Evolutionary conservation across 2,113 vertebrate genomes (phyloP), one percentile per base, ranked within the genome.

Genomic region (Colius striatus): DNA sequence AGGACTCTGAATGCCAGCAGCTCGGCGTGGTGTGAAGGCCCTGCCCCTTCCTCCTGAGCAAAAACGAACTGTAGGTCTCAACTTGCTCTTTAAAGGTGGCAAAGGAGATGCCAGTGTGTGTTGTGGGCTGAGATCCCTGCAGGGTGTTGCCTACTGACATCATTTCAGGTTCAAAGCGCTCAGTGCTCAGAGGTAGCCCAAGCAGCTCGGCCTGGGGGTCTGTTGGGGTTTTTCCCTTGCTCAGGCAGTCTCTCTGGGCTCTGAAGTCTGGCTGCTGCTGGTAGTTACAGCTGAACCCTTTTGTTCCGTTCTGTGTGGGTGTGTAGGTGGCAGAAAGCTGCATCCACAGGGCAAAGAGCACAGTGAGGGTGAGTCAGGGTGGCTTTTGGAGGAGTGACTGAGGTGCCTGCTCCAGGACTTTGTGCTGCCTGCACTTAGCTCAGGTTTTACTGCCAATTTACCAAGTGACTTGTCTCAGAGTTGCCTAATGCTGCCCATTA

Each of bases 401-500:
- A 51, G 38, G 14, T 27, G 43, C 34, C 27, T 50, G 50, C 60
- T 19, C 10, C 6, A 45, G 57, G 84, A 84, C 75, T 75, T 67
- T 1, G 16, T 60, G 54, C 38, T 77, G 48, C 73, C 57, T 68
- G 65, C 71, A 45, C 60, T 78, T 54, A 10, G 71, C 17, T 58
- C 82, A 26, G 34, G 6, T 53, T 82, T n/a, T 43, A 32, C 84
- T 80, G 87, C 72, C 68, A 25, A 4, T 85, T 95, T 62, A 67
- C 67, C 17, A 2, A 11, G 51, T 34, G 79, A 60, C n/a, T 96
- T 80, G 51, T 27, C 75, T 41, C 21, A 12, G 9, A 81, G 14
- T 55, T 81, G 57, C 50, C 61, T 93, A 81, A 89, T 53, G 86
- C 80, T 67, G 41, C 70, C 79, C 70, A 23, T 90, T 83, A 90